Conservation (phyloP, 1,140 invertebrate species). For the Orius laevigatus region DNA sequence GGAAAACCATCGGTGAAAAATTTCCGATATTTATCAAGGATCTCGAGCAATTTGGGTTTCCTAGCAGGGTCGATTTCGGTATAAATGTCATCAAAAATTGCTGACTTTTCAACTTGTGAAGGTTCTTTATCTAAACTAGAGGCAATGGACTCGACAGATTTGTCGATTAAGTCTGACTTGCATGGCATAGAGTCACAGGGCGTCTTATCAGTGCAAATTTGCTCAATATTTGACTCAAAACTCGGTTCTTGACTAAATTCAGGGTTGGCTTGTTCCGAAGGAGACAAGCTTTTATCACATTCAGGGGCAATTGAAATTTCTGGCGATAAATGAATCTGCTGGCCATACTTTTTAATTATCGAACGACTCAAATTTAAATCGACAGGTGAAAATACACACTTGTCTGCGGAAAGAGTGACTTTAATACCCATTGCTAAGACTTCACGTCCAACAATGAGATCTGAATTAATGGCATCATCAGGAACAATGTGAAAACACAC, state of each 20-base stretch:
- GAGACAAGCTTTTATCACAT: no score
- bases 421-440: constrained; percentile 6
- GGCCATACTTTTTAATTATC: background rate
- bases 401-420: constrained; percentile 9
- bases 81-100: background rate
- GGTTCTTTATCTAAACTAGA: background rate
- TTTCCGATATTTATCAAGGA: background rate
- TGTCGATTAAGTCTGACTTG: background rate
- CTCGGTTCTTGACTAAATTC: no score
- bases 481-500: constrained; percentile 4
- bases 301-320: background rate
- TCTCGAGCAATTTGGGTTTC: background rate
- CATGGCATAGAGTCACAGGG: constrained; percentile 4
- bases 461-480: background rate
- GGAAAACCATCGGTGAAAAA: constrained; percentile 4
- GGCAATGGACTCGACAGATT: background rate
- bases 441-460: constrained; percentile 12
- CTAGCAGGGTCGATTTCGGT: constrained; percentile 5
- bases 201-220: background rate
- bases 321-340: background rate
- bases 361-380: background rate
- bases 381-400: background rate
- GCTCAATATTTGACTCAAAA: background rate
- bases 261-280: no score
- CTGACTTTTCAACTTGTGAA: background rate